Conservation (phyloP, 1,140 invertebrate species). For the Solenopsis invicta region DNA sequence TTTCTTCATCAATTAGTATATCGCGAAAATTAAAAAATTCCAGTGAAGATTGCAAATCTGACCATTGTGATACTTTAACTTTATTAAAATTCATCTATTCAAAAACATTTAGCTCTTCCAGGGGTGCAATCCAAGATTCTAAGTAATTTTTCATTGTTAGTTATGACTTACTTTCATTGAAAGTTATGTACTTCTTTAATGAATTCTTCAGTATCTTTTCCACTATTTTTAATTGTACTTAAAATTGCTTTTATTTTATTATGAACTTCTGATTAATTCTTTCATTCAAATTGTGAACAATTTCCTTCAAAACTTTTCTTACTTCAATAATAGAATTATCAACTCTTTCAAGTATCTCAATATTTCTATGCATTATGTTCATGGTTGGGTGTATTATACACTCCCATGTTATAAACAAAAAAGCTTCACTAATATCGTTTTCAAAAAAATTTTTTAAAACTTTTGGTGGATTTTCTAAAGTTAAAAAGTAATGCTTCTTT, state of each 20-base stretch:
- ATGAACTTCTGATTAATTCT: constrained; percentile 2
- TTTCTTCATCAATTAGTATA: background rate
- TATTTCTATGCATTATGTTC: too few species aligned
- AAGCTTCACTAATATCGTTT: constrained; percentile 1
- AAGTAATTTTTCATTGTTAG: background rate
- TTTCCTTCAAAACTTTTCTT: too few species aligned
- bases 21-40: background rate
- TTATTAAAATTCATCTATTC: background rate
- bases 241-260: constrained; percentile 21
- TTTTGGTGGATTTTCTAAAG: too few species aligned
- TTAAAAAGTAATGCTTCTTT: too few species aligned
- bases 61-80: background rate
- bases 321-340: too few species aligned
- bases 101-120: too few species aligned
- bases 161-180: too few species aligned
- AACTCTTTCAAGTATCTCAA: too few species aligned
- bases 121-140: background rate
- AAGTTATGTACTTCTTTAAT: too few species aligned
- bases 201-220: background rate
- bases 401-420: too few species aligned
- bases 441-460: background rate
- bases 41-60: background rate
- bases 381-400: background rate
- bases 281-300: too few species aligned
- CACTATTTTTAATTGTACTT: constrained; percentile 1